Conservation (phyloP, 2,113 vertebrate genomes). For the Laticauda laticaudata region DNA sequence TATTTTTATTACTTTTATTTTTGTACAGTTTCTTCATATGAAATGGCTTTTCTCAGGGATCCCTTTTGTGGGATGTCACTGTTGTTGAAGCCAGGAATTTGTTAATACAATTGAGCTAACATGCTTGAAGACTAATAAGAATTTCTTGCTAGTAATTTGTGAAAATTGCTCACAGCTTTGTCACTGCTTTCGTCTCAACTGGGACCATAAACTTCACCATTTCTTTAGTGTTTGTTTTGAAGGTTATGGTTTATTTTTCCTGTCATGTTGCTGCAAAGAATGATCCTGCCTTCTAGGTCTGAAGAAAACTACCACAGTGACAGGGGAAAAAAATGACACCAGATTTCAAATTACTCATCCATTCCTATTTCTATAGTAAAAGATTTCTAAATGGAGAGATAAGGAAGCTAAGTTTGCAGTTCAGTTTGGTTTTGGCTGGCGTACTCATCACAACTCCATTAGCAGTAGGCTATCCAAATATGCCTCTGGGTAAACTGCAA, state of each 20-base stretch:
- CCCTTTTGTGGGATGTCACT: neutral
- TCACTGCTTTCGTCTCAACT: neutral
- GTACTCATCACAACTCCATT: conserved; percentile 26
- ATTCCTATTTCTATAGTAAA: neutral
- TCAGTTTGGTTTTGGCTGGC: neutral
- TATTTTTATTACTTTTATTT: neutral
- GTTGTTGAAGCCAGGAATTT: neutral
- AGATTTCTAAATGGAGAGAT: neutral
- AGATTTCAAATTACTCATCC: conserved; percentile 7
- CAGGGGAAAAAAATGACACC: neutral
- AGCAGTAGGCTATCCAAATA: neutral
- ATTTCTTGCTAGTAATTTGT: neutral
- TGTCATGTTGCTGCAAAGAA: neutral
- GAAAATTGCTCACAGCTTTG: neutral
- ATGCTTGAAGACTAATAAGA: neutral
- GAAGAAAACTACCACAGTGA: neutral
- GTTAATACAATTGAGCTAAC: neutral
- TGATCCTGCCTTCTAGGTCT: neutral
- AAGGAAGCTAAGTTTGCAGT: conserved; percentile 5
- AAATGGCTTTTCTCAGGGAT: neutral
- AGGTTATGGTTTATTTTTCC: neutral
- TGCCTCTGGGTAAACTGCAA: neutral
- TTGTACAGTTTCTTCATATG: neutral
- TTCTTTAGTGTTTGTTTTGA: neutral
- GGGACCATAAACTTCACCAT: neutral